These are phyloP conservation scores for Peucedramus taeniatus DNA, from an alignment of 2,113 vertebrate genomes.

Conservation along the genomic window DNA sequence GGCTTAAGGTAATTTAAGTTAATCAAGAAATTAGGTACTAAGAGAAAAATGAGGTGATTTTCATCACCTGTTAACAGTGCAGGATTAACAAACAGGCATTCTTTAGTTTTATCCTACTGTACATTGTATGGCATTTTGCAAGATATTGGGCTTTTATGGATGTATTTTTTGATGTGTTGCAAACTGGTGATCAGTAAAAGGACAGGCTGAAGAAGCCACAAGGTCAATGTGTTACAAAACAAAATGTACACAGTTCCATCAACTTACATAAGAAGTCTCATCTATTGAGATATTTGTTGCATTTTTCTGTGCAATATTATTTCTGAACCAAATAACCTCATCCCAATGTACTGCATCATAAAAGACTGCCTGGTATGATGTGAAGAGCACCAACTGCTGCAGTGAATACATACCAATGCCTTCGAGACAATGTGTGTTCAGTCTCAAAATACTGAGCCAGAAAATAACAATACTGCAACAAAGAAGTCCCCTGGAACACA, in stretches of 20 bases:
- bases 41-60: background rate
- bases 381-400: background rate
- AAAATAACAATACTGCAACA: background rate
- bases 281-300: background rate
- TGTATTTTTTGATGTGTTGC: background rate
- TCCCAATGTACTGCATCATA: background rate
- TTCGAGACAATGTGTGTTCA: background rate
- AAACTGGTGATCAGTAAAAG: background rate
- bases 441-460: background rate
- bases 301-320: background rate
- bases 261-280: background rate
- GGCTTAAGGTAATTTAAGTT: background rate
- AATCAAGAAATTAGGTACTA: background rate
- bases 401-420: background rate
- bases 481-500: background rate
- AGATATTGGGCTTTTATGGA: background rate
- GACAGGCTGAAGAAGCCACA: background rate
- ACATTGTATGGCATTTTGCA: fast-evolving
- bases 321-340: background rate
- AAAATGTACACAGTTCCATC: background rate
- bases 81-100: background rate
- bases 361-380: background rate
- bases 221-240: background rate
- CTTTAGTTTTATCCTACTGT: background rate
- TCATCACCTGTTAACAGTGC: background rate